Base-by-base conservation (phyloP, 1,140 invertebrate genomes). In the Episyrphus balteatus region DNA sequence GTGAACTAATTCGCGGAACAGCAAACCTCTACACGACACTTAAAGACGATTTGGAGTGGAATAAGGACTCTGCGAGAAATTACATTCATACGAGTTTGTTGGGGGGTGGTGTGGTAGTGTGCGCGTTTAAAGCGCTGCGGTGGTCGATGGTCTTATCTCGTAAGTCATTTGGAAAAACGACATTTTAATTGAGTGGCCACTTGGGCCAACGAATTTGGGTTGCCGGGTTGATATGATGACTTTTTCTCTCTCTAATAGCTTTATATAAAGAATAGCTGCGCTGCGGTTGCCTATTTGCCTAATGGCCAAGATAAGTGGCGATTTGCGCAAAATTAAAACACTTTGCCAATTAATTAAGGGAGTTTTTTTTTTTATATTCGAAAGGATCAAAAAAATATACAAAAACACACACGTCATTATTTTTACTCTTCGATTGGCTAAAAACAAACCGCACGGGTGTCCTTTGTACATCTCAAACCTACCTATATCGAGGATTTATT, bases 161-260 rank as follows among this genome's bases (percentile, higher is more conserved):
- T 50, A 62, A 62, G 51, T 62, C 59, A 58, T 48, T 56, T 58
- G 59, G 59, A 62, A 62, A 62, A 62, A 62, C 59, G 59, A 52
- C 58, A 53, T 49, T 62, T 55, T 53, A 39, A 60, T 62, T 56
- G 57, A 62, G 59, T 60, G 59, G 51, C 49, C 13, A n/a, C 34
- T 49, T 43, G 39, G 48, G 46, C 15, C 30, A 39, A 32, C 37
- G 51, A 31, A 21, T 18, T 13, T 13, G 12, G 15, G 40, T 48
- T 42, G 39, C 45, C 46, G 45, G 32, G 49, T 44, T 46, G 15
- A 46, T 42, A 42, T 40, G 18, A 58, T 51, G 51, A 53, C 12
- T 33, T 12, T 30, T 38, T n/a, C n/a, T n/a, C n/a, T n/a, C n/a
- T n/a, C n/a, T n/a, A n/a, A n/a, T n/a, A n/a, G n/a, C n/a, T n/a